These are phyloP conservation scores for Choreutis nemorana DNA, from an alignment of 2,888 invertebrate genomes.

Conservation along the genomic window DNA sequence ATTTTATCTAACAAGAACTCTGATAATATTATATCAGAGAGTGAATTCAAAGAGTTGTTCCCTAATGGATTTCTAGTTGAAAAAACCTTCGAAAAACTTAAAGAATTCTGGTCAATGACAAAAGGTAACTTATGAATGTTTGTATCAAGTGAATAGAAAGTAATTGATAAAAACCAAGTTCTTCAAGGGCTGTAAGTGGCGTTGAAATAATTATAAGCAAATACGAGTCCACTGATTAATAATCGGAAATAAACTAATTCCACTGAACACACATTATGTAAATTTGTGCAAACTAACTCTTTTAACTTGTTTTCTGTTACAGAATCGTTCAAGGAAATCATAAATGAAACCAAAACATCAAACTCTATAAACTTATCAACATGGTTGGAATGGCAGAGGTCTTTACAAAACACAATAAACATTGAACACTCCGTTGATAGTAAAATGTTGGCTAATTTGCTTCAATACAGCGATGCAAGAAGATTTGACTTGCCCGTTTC, in stretches of 20 bases:
- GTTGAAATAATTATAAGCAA: no score
- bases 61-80: conserved; percentile 25
- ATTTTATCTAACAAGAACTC: conserved; percentile 11
- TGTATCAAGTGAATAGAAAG: neutral
- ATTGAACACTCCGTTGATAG: conserved; percentile 53
- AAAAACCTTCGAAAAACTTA: conserved; percentile 15
- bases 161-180: no score
- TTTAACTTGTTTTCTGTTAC: no score
- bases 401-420: conserved; percentile 42
- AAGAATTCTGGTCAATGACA: conserved; percentile 29
- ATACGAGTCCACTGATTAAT: no score
- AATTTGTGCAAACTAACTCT: no score
- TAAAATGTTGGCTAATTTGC: conserved; percentile 42
- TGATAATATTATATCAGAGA: conserved; percentile 18
- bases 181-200: no score
- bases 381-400: conserved; percentile 57
- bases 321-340: conserved; percentile 17
- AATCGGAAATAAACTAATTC: no score
- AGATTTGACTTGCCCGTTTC: conserved; percentile 46
- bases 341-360: conserved; percentile 4
- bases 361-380: conserved; percentile 26
- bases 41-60: conserved; percentile 30
- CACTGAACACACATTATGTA: no score
- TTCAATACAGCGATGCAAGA: conserved; percentile 57
- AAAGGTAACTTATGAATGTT: conserved; percentile 23